Percentiles rank a stretch among this genome's conserved stretches.
phyloP scores from a whole-genome alignment of 1,140 invertebrate species.

The Drosophila setifemur region DNA sequence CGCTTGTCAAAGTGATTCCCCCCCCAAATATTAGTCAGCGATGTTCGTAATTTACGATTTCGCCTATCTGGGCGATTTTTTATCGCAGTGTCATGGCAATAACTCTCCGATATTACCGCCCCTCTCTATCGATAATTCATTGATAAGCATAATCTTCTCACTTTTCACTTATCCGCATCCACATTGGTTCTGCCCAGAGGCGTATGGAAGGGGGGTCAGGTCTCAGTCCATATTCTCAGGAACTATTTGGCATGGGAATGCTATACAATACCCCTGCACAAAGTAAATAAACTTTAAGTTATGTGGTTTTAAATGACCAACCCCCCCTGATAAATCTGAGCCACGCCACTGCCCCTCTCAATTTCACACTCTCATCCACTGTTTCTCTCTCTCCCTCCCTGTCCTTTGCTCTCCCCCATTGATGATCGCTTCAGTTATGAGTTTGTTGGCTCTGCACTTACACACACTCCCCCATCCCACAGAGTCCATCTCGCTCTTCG shows the following conservation, averaged over 20 bases:
- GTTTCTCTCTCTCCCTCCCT: neutral
- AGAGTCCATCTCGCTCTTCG: no score
- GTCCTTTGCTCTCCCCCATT: neutral
- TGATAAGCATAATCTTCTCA: slow-evolving; percentile 19
- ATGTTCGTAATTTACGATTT: slow-evolving; percentile 11
- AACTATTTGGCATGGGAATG: no score
- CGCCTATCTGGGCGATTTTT: slow-evolving; percentile 2
- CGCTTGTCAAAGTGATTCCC: neutral
- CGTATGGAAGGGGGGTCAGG: no score
- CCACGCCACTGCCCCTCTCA: neutral
- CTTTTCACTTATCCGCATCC: neutral
- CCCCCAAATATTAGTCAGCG: slow-evolving; percentile 5
- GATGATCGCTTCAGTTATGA: slow-evolving; percentile 9
- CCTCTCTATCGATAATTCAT: slow-evolving; percentile 3
- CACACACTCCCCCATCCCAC: neutral
- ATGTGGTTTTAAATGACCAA: no score
- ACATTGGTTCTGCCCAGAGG: neutral
- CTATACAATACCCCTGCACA: no score
- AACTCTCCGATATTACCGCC: neutral
- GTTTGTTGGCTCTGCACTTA: slow-evolving; percentile 22
- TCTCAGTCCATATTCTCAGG: no score
- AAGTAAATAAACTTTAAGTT: no score
- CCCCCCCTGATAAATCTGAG: neutral
- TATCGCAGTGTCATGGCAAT: slow-evolving; percentile 30
- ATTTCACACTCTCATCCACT: neutral